phyloP scores from a whole-genome alignment of 2,797 vertebrate genomes.

The Bufotes viridis region DNA sequence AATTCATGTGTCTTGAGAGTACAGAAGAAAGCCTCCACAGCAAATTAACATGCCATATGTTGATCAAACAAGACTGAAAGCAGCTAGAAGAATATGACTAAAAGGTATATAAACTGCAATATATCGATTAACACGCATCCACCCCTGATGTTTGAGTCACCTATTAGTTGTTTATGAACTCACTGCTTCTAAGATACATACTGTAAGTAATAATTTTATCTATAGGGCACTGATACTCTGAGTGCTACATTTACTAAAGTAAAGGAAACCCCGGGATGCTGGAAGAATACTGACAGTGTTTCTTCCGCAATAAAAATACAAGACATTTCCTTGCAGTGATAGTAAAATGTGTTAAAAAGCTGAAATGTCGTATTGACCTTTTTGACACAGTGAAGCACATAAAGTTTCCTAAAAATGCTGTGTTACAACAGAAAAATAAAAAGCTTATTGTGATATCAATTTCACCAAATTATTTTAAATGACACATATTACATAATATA shows the following conservation, averaged over 20 bases:
- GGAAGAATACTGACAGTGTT: neutral
- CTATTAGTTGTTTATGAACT: conserved; percentile 28
- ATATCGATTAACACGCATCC: neutral
- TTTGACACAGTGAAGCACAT: neutral
- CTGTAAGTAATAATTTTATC: neutral
- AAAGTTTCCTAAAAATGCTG: neutral
- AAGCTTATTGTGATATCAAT: neutral
- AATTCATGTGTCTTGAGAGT: conserved; percentile 57
- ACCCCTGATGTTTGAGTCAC: neutral
- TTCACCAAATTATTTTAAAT: neutral
- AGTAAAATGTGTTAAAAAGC: neutral
- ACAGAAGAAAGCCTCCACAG: conserved; percentile 56
- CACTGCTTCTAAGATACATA: neutral
- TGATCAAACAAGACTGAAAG: conserved; percentile 44
- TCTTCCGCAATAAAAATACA: neutral
- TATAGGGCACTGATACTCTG: neutral
- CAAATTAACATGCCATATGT: conserved; percentile 60
- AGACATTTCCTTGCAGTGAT: neutral
- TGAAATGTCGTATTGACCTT: neutral
- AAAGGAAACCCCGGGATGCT: neutral
- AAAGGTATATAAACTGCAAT: conserved; percentile 15
- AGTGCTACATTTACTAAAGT: neutral
- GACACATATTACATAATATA: too few relatives aligned
- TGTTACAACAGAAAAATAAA: neutral
- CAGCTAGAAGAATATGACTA: conserved; percentile 19